These are phyloP conservation scores for Artemia sp. DNA, from an alignment of 2,888 invertebrate genomes.

Conservation along the genomic window DNA sequence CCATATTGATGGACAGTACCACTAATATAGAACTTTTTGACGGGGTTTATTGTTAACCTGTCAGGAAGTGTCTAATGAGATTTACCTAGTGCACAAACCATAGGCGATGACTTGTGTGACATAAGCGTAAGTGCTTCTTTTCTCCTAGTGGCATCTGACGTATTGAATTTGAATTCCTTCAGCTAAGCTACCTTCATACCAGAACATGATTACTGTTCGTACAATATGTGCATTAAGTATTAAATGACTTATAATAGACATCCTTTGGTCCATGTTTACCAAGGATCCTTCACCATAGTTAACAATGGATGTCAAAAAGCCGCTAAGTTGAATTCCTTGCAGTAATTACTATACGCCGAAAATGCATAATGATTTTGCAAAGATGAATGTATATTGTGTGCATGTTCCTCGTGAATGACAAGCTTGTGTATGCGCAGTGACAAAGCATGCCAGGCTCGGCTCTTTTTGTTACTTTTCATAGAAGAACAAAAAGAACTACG, in stretches of 20 bases:
- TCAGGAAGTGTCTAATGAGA: too few relatives aligned
- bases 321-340: constrained; percentile 14
- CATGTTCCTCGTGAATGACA: constrained; percentile 9
- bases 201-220: background rate
- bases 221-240: constrained; percentile 14
- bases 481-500: constrained; percentile 1
- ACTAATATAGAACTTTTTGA: too few relatives aligned
- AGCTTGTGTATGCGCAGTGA: constrained; percentile 14
- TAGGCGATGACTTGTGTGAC: too few relatives aligned
- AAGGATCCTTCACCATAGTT: constrained; percentile 14
- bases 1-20: too few relatives aligned
- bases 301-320: constrained; percentile 14
- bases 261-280: constrained; percentile 12
- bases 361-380: background rate
- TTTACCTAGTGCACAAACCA: too few relatives aligned
- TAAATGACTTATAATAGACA: constrained; percentile 14
- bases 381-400: constrained; percentile 3
- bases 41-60: too few relatives aligned
- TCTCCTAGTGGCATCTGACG: too few relatives aligned
- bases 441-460: constrained; percentile 9
- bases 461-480: constrained; percentile 1
- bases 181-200: background rate
- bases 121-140: too few relatives aligned
- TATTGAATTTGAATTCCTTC: too few relatives aligned
- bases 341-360: constrained; percentile 10